phyloP scores from a whole-genome alignment of 2,888 invertebrate genomes.

The Ochropleura leucogaster region DNA sequence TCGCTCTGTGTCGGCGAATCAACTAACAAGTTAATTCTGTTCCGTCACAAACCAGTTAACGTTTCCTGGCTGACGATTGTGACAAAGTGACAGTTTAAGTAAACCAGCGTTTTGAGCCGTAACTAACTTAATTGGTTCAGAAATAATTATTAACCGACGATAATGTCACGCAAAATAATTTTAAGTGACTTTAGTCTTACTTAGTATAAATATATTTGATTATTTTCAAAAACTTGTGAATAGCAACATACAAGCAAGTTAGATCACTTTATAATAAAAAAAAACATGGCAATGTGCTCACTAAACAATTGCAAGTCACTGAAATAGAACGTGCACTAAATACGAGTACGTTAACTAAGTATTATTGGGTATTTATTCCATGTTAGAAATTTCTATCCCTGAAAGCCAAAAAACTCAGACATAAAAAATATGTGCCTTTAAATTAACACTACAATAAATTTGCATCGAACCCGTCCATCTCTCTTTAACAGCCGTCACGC shows the following conservation, averaged over 20 bases:
- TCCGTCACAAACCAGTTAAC: constrained; percentile 35
- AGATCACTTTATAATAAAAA: not conserved
- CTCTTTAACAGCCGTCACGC: constrained; percentile 21
- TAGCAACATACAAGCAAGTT: not conserved
- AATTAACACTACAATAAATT: constrained; percentile 37
- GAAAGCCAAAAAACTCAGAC: not conserved
- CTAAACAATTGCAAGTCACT: not conserved
- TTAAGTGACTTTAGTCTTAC: not conserved
- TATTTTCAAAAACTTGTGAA: not conserved
- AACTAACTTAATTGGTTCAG: not conserved
- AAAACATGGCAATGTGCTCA: not conserved
- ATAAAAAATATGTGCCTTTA: not conserved
- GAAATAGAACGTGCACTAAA: not conserved
- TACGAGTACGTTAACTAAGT: too few relatives aligned
- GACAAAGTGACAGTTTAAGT: constrained; percentile 28
- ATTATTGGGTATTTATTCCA: not conserved
- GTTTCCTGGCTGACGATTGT: constrained; percentile 28
- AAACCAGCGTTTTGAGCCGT: constrained; percentile 1
- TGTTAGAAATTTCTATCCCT: not conserved
- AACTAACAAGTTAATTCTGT: constrained; percentile 65
- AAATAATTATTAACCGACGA: too few relatives aligned
- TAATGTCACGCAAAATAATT: not conserved
- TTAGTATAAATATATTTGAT: too few relatives aligned
- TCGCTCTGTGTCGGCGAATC: constrained; percentile 45
- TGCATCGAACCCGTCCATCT: constrained; percentile 8